Evolutionary conservation across 2,888 invertebrate species (phyloP).

Genomic region (Megastigmus dorsalis): DNA sequence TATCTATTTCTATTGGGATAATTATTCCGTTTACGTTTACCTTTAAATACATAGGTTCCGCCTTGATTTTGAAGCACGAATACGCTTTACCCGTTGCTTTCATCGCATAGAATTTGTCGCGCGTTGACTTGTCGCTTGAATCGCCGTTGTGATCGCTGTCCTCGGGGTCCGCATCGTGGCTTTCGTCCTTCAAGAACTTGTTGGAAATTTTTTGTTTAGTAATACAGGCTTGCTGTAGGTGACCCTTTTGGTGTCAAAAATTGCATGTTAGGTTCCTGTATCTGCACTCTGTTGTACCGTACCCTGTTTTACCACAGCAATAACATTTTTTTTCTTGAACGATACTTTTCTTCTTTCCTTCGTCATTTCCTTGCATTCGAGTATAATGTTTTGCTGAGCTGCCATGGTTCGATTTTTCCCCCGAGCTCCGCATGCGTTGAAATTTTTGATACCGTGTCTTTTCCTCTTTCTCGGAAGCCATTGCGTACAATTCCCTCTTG

Average conservation of each 20-base stretch:
- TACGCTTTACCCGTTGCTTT: neutral
- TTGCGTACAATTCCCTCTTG: too few species aligned
- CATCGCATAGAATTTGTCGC: neutral
- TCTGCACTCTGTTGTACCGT: constrained; percentile 22
- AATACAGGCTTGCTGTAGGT: constrained; percentile 42
- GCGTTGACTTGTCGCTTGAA: too few species aligned
- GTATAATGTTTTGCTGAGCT: too few species aligned
- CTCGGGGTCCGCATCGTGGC: neutral
- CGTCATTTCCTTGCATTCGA: too few species aligned
- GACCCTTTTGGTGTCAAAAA: constrained; percentile 43
- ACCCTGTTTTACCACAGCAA: neutral
- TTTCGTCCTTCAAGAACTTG: constrained; percentile 39
- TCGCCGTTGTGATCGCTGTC: neutral
- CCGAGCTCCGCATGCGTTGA: too few species aligned
- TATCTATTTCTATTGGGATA: too few species aligned
- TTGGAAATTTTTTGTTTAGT: constrained; percentile 20
- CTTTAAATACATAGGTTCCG: constrained; percentile 23
- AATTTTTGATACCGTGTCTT: too few species aligned
- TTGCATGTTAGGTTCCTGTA: constrained; percentile 31
- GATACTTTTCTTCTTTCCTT: too few species aligned
- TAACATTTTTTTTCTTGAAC: neutral
- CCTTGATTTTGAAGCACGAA: constrained; percentile 12
- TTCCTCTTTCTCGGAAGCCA: too few species aligned
- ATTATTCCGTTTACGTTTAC: neutral
- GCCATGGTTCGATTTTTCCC: too few species aligned